Evolutionary conservation across 2,113 vertebrate genomes (phyloP).

Genomic region (Megaleporinus macrocephalus): DNA sequence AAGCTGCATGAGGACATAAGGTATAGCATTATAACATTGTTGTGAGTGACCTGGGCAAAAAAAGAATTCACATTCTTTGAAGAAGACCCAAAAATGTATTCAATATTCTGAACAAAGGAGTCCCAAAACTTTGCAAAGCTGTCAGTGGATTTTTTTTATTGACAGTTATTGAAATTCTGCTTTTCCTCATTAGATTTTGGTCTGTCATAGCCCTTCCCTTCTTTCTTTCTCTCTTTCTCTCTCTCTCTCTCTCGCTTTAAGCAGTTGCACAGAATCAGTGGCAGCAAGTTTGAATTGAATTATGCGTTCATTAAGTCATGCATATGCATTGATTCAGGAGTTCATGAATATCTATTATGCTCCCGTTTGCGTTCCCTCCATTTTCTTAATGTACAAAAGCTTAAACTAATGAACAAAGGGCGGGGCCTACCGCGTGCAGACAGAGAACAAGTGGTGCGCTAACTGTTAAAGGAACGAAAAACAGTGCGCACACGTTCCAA

Average conservation of each 20-base stretch:
- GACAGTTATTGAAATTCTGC: conserved; percentile 7
- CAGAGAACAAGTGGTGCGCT: conserved; percentile 50
- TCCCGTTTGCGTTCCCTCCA: conserved; percentile 41
- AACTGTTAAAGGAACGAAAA: conserved; percentile 52
- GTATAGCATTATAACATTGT: conserved; percentile 29
- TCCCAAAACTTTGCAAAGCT: conserved; percentile 1
- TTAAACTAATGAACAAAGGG: conserved; percentile 48
- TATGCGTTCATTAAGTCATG: conserved; percentile 57
- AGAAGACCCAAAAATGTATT: conserved; percentile 25
- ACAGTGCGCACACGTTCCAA: conserved; percentile 43
- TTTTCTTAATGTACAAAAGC: conserved; percentile 54
- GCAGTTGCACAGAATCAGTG: conserved; percentile 52
- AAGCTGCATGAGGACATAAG: conserved; percentile 46
- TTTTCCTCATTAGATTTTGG: conserved; percentile 20
- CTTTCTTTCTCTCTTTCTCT: background rate
- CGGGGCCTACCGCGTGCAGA: conserved; percentile 37
- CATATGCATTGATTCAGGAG: conserved; percentile 56
- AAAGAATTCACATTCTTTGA: conserved; percentile 10
- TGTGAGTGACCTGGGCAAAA: conserved; percentile 34
- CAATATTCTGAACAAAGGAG: conserved; percentile 37
- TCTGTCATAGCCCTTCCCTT: conserved; percentile 9
- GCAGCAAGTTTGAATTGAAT: conserved; percentile 49
- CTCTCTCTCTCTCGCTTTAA: conserved; percentile 34
- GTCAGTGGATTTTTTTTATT: conserved; percentile 14
- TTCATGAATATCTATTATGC: conserved; percentile 62